These are phyloP conservation scores for Acronicta aceris DNA, from an alignment of 2,888 invertebrate species.

Conservation along the genomic window DNA sequence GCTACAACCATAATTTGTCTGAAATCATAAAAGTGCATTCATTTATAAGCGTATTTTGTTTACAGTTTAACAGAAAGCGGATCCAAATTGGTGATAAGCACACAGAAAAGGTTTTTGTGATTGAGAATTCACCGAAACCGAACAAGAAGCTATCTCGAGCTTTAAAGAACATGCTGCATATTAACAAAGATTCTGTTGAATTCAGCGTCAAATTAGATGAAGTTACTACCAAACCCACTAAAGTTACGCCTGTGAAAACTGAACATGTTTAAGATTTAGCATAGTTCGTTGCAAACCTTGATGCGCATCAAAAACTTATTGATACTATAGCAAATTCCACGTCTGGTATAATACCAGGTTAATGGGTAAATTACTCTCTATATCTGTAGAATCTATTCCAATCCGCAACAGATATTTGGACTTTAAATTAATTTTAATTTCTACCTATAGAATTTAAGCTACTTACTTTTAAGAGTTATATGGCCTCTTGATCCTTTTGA, in stretches of 20 bases:
- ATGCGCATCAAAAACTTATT: too few species aligned
- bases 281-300: background rate
- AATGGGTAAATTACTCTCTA: too few species aligned
- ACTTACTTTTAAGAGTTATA: too few species aligned
- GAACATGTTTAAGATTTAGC: constrained; percentile 59
- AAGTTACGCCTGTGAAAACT: constrained; percentile 77
- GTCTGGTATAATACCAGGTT: too few species aligned
- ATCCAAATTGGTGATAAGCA: constrained; percentile 69
- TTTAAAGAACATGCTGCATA: constrained; percentile 79
- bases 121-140: constrained; percentile 74
- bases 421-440: too few species aligned
- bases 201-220: constrained; percentile 79
- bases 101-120: constrained; percentile 80
- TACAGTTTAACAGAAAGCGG: constrained; percentile 70
- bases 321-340: too few species aligned
- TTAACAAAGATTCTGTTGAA: constrained; percentile 79
- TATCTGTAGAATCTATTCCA: too few species aligned
- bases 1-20: too few species aligned
- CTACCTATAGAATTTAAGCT: too few species aligned
- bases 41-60: constrained; percentile 3
- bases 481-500: too few species aligned
- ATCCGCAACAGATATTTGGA: too few species aligned
- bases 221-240: constrained; percentile 79
- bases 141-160: constrained; percentile 74
- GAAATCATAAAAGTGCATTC: too few species aligned